phyloP scores from a whole-genome alignment of 1,140 invertebrate species.

The Euschistus heros region DNA sequence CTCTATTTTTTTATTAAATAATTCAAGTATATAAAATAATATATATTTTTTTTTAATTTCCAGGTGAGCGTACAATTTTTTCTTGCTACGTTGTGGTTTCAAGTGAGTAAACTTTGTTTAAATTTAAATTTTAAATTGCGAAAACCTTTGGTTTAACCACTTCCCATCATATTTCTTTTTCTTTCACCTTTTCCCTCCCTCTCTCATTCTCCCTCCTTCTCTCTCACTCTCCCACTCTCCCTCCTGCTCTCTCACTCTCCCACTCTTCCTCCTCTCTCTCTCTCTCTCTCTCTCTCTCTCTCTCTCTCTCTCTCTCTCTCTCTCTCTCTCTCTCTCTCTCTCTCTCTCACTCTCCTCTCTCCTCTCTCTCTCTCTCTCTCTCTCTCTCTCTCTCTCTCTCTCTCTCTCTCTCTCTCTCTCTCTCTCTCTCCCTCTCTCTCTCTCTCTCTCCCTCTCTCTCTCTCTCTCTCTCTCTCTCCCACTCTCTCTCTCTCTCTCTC shows the following conservation, averaged over 20 bases:
- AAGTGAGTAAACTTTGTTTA: too few species aligned
- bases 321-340: neutral
- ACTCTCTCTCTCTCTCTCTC: too few species aligned
- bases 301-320: neutral
- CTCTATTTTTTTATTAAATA: too few species aligned
- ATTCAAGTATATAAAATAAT: too few species aligned
- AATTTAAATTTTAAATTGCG: too few species aligned
- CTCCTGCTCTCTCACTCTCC: conserved; percentile 11
- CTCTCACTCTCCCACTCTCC: neutral
- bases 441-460: neutral
- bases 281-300: neutral
- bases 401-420: conserved; percentile 31
- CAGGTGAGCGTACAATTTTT: too few species aligned
- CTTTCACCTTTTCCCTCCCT: conserved; percentile 28
- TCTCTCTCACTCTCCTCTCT: neutral
- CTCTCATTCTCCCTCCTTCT: conserved; percentile 8
- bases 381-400: conserved; percentile 32
- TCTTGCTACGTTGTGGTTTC: too few species aligned
- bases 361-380: neutral
- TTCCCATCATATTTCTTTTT: neutral
- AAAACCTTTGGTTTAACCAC: too few species aligned
- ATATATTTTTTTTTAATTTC: too few species aligned
- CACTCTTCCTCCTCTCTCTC: neutral
- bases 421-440: neutral
- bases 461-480: neutral